Base-by-base conservation (phyloP, 92 coral and sea anemone genomes). In the Epizoanthus scotinus region DNA sequence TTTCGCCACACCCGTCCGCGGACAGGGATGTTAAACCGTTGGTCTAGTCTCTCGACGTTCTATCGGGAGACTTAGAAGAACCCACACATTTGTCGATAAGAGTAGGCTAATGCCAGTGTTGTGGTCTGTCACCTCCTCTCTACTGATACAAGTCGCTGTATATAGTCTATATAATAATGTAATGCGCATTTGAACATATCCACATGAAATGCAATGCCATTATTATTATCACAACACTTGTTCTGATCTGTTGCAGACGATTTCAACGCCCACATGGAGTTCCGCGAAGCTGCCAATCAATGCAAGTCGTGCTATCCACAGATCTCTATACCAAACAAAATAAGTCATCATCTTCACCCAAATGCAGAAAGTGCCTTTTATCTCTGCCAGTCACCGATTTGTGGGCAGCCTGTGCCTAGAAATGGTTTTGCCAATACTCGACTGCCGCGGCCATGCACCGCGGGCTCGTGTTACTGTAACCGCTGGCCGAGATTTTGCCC, bases 361-460 rank as follows among this genome's bases (percentile, higher is more conserved):
- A 63, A 36, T 54, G 19, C 81, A 75, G 81, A 21, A 50, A 59
- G 62, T 29, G n/a, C 80, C 0, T 21, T 57, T 74, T 19, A 40
- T 59, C 67, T 38, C 57, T 75, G 81, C 34, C 68, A 75, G 53
- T 40, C 69, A 9, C 81, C 42, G 19, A 57, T 54, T 1, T 60
- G 62, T 31, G 80, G 81, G 5, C 55, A 14, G 20, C 31, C 67
- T 9, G 81, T 22, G 6, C 14, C 61, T 20, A 75, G 68, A 59
- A 75, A 75, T 75, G 81, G 69, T 58, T 75, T 58, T 73, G 79
- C 34, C 65, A 73, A 50, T 55, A 56, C 27, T 53, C 52, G 53
- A 4, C 15, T 25, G 68, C 55, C 81, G 3, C 15, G 9, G 68
- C 55, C 81, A n/a, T 75, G 53, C 81, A 59, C 63, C 36, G 34